Percentiles rank a stretch among this genome's conserved stretches.
Evolutionary conservation across 1,140 invertebrate species (phyloP).

Genomic region (Riptortus pedestris): DNA sequence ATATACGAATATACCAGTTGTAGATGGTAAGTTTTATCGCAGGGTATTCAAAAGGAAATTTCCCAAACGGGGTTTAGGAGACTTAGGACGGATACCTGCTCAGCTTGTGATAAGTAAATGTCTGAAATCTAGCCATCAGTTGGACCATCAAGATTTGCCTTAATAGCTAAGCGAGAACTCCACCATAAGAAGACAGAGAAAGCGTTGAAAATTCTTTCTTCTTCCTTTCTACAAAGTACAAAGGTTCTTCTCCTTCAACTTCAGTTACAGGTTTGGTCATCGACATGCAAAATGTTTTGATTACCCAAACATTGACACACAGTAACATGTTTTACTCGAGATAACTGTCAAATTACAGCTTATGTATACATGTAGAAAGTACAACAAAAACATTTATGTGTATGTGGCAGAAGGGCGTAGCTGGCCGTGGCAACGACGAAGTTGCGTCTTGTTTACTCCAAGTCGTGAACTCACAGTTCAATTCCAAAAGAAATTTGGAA

Average conservation of each 20-base stretch:
- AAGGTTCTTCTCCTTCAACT: not conserved
- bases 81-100: not conserved
- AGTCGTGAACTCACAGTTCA: not conserved
- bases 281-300: not conserved
- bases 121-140: not conserved
- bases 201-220: not conserved
- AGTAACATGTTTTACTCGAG: not conserved
- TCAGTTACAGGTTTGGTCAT: not conserved
- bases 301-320: not conserved
- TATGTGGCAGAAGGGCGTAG: not conserved
- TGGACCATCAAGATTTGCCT: not conserved
- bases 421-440: not conserved
- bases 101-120: not conserved
- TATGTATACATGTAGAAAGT: not conserved
- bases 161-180: not conserved
- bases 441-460: not conserved
- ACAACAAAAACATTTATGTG: not conserved
- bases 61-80: not conserved
- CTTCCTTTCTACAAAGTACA: not conserved
- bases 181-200: not conserved
- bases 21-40: not conserved
- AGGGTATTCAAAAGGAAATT: not conserved
- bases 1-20: not conserved
- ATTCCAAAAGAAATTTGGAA: not conserved
- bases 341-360: not conserved